A percentile compares a stretch with the other conserved stretches of the same genome.
phyloP scores from a whole-genome alignment of 1,140 invertebrate genomes.

The Harpegnathos saltator region DNA sequence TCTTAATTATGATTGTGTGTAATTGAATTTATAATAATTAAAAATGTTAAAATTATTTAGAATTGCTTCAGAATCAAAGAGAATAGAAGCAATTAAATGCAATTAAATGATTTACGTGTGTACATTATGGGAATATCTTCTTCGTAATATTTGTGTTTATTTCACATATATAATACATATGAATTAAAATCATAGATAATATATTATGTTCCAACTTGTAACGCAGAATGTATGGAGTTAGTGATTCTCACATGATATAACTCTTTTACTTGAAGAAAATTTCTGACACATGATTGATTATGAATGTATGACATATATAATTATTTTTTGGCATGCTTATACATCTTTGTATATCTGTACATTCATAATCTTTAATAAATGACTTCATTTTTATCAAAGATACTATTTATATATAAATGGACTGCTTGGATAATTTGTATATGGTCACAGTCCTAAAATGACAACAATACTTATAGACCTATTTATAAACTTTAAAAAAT shows the following conservation, averaged over 20 bases:
- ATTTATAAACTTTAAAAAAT: neutral
- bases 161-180: neutral
- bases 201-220: slow-evolving; percentile 21
- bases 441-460: slow-evolving; percentile 34
- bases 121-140: neutral
- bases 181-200: slow-evolving; percentile 14
- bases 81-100: neutral
- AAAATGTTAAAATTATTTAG: neutral
- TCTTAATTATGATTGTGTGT: neutral
- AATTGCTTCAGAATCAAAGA: neutral
- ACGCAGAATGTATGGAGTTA: neutral
- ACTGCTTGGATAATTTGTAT: slow-evolving; percentile 41
- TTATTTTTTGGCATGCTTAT: neutral
- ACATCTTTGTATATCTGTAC: too few relatives aligned
- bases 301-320: neutral
- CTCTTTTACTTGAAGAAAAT: neutral
- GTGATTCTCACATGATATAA: neutral
- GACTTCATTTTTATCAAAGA: slow-evolving; percentile 3
- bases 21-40: slow-evolving; percentile 7
- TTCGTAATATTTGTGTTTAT: neutral
- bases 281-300: slow-evolving; percentile 7
- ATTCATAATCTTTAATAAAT: too few relatives aligned
- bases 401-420: neutral
- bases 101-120: neutral
- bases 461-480: neutral